A percentile compares a stretch with the other conserved stretches of the same genome.
Evolutionary conservation across 2,113 vertebrate genomes (phyloP).

Genomic region (Orycteropus afer): DNA sequence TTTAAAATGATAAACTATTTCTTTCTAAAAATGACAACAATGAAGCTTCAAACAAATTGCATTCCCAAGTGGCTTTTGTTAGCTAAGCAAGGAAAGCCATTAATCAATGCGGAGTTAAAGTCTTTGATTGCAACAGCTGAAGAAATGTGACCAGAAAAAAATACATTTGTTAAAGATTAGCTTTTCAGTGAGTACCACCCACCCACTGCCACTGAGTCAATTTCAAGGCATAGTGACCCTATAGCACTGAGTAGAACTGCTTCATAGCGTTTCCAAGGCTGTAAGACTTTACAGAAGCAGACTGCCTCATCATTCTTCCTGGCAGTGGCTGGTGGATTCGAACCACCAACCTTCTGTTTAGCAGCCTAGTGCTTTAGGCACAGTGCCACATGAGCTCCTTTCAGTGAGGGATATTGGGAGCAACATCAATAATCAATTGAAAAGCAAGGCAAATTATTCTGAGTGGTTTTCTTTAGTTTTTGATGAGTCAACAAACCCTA

Average conservation of each 20-base stretch:
- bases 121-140: constrained; percentile 25
- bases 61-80: constrained; percentile 34
- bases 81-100: constrained; percentile 29
- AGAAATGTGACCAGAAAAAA: constrained; percentile 42
- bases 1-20: constrained; percentile 44
- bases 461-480: constrained; percentile 21
- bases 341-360: too few relatives aligned
- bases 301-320: too few relatives aligned
- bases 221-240: too few relatives aligned
- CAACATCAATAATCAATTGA: background rate
- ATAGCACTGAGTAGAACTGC: too few relatives aligned
- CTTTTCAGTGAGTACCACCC: background rate
- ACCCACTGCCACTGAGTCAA: too few relatives aligned
- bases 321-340: too few relatives aligned
- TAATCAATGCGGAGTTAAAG: background rate
- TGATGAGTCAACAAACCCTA: background rate
- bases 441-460: constrained; percentile 30
- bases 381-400: too few relatives aligned
- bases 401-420: background rate
- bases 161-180: constrained; percentile 8
- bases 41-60: constrained; percentile 27
- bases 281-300: too few relatives aligned
- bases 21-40: background rate
- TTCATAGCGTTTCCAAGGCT: too few relatives aligned
- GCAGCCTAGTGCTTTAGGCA: too few relatives aligned